Conservation (phyloP, 2,888 invertebrate species). For the Callyntrura guangdongensis region DNA sequence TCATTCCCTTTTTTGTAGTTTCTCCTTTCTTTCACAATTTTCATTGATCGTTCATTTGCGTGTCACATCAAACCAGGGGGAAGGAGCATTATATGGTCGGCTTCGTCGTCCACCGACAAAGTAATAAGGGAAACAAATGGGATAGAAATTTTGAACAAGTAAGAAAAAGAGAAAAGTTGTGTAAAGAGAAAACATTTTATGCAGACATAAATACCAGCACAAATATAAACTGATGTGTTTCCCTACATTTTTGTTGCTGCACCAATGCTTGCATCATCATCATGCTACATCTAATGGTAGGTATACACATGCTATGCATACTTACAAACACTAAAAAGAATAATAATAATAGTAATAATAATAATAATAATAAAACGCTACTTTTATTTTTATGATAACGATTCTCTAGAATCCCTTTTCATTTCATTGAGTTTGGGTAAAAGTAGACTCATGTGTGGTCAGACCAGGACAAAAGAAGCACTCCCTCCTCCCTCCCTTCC, state of each 20-base stretch:
- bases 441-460: background rate
- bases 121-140: background rate
- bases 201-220: background rate
- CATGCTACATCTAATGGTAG: too few relatives aligned
- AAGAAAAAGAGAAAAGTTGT: background rate
- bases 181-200: too few relatives aligned
- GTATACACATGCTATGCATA: too few relatives aligned
- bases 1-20: too few relatives aligned
- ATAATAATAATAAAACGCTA: background rate
- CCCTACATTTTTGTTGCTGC: background rate
- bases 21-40: conserved; percentile 26
- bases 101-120: background rate
- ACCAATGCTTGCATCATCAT: too few relatives aligned
- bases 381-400: conserved; percentile 18
- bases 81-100: background rate
- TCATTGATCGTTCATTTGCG: conserved; percentile 74
- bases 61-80: conserved; percentile 9
- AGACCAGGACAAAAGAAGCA: background rate
- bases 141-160: background rate
- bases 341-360: background rate
- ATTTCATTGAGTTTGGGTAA: background rate
- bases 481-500: background rate
- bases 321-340: background rate
- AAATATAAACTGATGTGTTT: background rate
- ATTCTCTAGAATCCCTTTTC: conserved; percentile 20